Evolutionary conservation across 2,888 invertebrate species (phyloP).

Genomic region (Nezara viridula): DNA sequence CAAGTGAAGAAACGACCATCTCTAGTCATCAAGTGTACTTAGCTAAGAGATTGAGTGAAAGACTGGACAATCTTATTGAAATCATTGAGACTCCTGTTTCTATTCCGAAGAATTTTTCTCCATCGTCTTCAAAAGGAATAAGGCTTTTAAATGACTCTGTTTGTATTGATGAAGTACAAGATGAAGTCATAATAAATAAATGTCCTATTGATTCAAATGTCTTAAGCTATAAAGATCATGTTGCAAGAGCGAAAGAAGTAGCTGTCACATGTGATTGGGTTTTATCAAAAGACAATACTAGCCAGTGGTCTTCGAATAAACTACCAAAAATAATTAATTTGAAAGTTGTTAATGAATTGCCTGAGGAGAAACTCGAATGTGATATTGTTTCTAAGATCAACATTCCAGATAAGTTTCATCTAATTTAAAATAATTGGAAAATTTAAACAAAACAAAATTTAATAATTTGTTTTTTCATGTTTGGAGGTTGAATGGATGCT

Average conservation of each 20-base stretch:
- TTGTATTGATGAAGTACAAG: conserved; percentile 13
- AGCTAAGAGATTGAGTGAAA: neutral
- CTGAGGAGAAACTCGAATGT: conserved; percentile 9
- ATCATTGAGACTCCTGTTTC: neutral
- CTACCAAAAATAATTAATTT: conserved; percentile 15
- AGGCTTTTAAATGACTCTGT: neutral
- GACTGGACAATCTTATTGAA: conserved; percentile 14
- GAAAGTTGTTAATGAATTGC: neutral
- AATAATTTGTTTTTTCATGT: neutral
- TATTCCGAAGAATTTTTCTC: neutral
- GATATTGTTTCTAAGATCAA: conserved; percentile 28
- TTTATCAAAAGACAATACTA: conserved; percentile 6
- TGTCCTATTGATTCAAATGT: neutral
- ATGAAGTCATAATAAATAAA: neutral
- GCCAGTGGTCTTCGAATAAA: neutral
- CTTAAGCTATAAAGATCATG: neutral
- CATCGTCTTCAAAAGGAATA: neutral
- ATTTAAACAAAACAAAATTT: neutral
- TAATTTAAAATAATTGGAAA: neutral
- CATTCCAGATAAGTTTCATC: neutral
- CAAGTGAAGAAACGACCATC: neutral
- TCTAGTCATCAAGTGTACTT: neutral
- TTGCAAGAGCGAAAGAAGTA: neutral
- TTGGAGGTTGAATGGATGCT: too few species aligned
- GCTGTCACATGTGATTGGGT: conserved; percentile 14